These are phyloP conservation scores for Cryptocephalus moraei DNA, from an alignment of 2,888 invertebrate genomes.

Conservation along the genomic window DNA sequence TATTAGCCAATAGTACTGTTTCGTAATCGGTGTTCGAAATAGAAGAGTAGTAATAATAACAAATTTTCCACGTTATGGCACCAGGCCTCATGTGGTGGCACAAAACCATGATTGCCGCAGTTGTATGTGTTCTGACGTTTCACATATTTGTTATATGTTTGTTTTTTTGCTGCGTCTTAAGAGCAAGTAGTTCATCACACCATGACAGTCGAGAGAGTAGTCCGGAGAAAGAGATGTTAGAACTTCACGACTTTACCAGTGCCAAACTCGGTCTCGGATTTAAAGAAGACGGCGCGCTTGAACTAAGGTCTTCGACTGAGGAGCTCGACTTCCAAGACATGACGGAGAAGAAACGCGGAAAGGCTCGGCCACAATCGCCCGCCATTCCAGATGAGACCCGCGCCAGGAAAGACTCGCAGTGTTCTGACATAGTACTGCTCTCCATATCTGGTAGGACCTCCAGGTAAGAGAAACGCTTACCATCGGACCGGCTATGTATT, in stretches of 20 bases:
- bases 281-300: conserved; percentile 63
- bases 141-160: no score
- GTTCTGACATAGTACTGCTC: conserved; percentile 67
- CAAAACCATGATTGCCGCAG: no score
- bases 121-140: no score
- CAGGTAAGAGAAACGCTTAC: conserved; percentile 16
- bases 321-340: conserved; percentile 76
- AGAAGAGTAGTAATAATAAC: no score
- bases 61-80: no score
- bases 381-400: conserved; percentile 26
- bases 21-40: no score
- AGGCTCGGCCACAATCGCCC: conserved; percentile 32
- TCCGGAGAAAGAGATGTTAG: conserved; percentile 66
- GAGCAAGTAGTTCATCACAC: conserved; percentile 81
- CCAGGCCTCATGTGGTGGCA: no score
- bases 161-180: background rate
- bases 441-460: conserved; percentile 72
- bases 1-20: no score
- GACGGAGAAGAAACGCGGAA: conserved; percentile 26
- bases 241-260: conserved; percentile 31
- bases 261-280: conserved; percentile 35
- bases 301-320: conserved; percentile 78
- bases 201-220: conserved; percentile 79
- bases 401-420: conserved; percentile 43
- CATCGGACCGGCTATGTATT: no score